Evolutionary conservation across 2,797 vertebrate genomes (phyloP).

Genomic region (Danio aesculapii): DNA sequence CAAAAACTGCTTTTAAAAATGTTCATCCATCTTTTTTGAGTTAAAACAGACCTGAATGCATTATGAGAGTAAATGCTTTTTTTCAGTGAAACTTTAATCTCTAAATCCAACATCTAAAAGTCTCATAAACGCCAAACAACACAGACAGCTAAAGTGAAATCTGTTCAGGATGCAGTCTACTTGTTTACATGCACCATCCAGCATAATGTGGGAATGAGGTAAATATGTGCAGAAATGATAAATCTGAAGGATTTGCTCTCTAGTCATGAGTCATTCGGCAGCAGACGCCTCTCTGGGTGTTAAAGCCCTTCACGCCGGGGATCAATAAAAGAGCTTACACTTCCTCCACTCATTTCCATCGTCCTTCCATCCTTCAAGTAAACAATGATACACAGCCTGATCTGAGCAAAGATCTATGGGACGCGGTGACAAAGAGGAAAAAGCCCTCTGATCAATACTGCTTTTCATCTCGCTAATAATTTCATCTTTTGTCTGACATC

Average conservation of each 20-base stretch:
- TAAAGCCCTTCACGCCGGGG: conserved; percentile 22
- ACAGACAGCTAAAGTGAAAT: too few species aligned
- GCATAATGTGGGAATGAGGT: background rate
- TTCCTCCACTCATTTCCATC: conserved; percentile 44
- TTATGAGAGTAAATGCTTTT: background rate
- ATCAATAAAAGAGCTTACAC: conserved; percentile 53
- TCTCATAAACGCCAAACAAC: background rate
- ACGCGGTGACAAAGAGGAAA: conserved; percentile 41
- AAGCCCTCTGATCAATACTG: conserved; percentile 38
- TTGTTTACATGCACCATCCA: background rate
- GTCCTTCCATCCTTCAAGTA: conserved; percentile 49
- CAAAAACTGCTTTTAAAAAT: too few species aligned
- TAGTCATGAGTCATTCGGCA: background rate
- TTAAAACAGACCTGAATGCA: too few species aligned
- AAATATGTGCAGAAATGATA: conserved; percentile 2
- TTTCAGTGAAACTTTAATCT: background rate
- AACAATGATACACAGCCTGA: conserved; percentile 31
- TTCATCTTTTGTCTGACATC: conserved; percentile 43
- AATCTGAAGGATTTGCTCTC: background rate
- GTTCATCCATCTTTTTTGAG: too few species aligned
- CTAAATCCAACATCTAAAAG: background rate
- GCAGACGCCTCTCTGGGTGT: conserved; percentile 7
- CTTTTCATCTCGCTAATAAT: conserved; percentile 54
- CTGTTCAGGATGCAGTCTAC: background rate
- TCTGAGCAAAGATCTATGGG: conserved; percentile 34